Evolutionary conservation across 2,888 invertebrate species (phyloP), one percentile per base, ranked within the genome.

Genomic region (Dryocosmus kuriphilus): DNA sequence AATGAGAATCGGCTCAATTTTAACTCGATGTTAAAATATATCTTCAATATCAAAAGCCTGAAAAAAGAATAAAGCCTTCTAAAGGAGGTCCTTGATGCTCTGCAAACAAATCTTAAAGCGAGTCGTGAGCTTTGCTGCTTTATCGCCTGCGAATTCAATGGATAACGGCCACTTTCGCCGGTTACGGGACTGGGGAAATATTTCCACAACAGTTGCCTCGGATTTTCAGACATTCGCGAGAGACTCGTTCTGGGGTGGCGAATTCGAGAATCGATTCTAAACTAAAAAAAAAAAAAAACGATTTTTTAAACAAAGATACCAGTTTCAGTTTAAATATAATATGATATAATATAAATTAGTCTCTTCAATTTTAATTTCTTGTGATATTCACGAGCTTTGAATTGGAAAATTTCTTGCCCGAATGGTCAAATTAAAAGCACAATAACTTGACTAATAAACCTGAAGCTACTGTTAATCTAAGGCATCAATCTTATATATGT

Each of bases 381-480:
- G 41, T 4, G 38, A 38, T 38, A 38, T 38, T 38, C 2, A 38
- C 32, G 9, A 38, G 9, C 38, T 38, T 38, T 9, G 1, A 38
- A 5, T 38, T 38, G 1, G 1, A 38, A 5, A 55, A 55, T 22
- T 24, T 24, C 9, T 24, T 22, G 24, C 8, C 1, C 24, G 7
- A 57, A n/a, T 24, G 24, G 2, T 55, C n/a, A 3, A 55, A 19
- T 55, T 55, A 11, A 22, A 9, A 9, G n/a, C 22, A 14, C 14
- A 57, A 27, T 5, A 65, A 77, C 73, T 79, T 79, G 78, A 79
- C 77, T 82, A 78, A 82, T 81, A 81, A 82, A 82, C 77, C 76
- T 32, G 46, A 57, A 27, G 5, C 27, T 46, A 35, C 57, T 78
- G 74, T 78, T 77, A 76, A 67, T 41, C 63, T n/a, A 9, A 71